Conservation (phyloP, 92 coral and sea anemone genomes). For the Palythoa caribaeorum region DNA sequence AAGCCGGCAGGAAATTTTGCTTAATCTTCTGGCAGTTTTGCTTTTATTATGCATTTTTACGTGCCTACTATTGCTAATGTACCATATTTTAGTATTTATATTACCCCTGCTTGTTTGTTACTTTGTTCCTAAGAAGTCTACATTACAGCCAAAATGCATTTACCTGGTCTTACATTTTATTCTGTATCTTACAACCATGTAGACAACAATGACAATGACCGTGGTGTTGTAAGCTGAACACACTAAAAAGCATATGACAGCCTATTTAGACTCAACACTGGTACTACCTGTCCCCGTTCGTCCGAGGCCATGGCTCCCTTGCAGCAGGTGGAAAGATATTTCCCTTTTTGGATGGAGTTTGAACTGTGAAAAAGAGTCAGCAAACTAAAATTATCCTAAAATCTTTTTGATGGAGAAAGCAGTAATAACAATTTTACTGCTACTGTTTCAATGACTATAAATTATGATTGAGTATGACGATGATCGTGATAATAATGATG, state of each 20-base stretch:
- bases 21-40: too few relatives aligned
- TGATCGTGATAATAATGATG: too few relatives aligned
- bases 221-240: background rate
- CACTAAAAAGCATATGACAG: background rate
- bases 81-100: too few relatives aligned
- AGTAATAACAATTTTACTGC: background rate
- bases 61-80: too few relatives aligned
- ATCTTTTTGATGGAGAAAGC: background rate
- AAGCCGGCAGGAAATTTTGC: too few relatives aligned
- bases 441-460: background rate
- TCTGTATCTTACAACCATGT: background rate
- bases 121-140: too few relatives aligned
- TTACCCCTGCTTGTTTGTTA: too few relatives aligned
- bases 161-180: too few relatives aligned
- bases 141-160: too few relatives aligned
- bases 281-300: slow-evolving; percentile 63
- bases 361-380: background rate
- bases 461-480: too few relatives aligned
- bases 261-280: background rate
- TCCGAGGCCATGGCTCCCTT: slow-evolving; percentile 47
- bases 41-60: too few relatives aligned
- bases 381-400: background rate
- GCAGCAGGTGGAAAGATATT: slow-evolving; percentile 12
- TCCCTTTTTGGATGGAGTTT: slow-evolving; percentile 10
- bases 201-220: background rate